Base-by-base conservation (phyloP, 2,888 invertebrate species). In the Tetanocera ferruginea region DNA sequence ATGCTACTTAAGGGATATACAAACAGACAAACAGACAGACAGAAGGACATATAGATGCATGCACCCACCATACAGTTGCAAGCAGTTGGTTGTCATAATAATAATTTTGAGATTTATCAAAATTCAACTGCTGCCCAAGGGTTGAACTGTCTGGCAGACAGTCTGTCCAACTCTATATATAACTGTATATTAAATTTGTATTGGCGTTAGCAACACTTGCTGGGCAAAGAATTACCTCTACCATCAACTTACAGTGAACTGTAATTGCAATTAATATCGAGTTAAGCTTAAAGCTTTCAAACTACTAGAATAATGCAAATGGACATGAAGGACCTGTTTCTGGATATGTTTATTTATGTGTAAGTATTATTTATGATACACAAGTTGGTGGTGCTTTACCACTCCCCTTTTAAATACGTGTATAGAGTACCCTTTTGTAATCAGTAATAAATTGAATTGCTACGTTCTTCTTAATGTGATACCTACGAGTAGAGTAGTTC, bases 381-480 rank as follows among this genome's bases (percentile, higher is more conserved):
- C 2, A 11, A n/a, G n/a, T 37, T 8, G 8, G 37, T 5, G 37
- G 37, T 37, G 37, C 6, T 37, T 37, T 37, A 6, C 43, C 43
- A 43, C 14, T n/a, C 43, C 43, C 43, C 11, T 14, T 43, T 43
- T 43, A 1, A 43, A 25, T 1, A n/a, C 34, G 5, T 14, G 6
- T 31, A 17, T 17, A n/a, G 19, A n/a, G 55, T 66, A 25, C 17
- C 51, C 69, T 49, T 11, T 2, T 69, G 69, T 51, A 69, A 69
- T 51, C 49, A 69, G 23, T 51, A 69, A 69, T 51, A 69, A 69
- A 69, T 69, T 69, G 51, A 69, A 69, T 51, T 69, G 69, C 43
- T 11, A n/a, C 49, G 23, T 28, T 19, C 43, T 64, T 37, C 34
- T 34, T 66, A 66, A 66, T 64, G 64, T 34, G 28, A n/a, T n/a